phyloP scores from a whole-genome alignment of 2,797 vertebrate species.

The Cottoperca gobio region DNA sequence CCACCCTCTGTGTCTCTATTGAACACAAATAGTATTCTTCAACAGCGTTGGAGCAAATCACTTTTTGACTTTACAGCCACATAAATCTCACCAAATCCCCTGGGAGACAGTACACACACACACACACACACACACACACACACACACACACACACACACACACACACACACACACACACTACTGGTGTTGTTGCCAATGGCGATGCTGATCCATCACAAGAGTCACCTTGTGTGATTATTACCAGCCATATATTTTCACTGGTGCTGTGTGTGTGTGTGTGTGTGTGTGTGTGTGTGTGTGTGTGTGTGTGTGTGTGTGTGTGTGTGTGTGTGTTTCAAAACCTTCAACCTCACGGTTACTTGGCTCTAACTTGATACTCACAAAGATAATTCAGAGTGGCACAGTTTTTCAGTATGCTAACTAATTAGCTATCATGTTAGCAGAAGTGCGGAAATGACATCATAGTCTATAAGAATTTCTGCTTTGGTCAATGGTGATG shows the following conservation, averaged over 20 bases:
- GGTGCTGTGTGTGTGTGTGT: background rate
- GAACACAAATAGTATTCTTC: constrained; percentile 35
- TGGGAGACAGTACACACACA: constrained; percentile 23
- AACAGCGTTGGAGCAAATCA: constrained; percentile 30
- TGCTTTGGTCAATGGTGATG: too few species aligned
- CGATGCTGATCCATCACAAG: constrained; percentile 50
- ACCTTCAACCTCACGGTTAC: too few species aligned
- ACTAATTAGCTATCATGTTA: too few species aligned
- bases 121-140: constrained; percentile 16
- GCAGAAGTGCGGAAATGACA: too few species aligned
- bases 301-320: background rate
- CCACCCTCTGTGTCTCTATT: constrained; percentile 31
- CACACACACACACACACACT: background rate
- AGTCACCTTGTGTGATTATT: constrained; percentile 62
- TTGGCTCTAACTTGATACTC: too few species aligned
- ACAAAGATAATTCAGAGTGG: too few species aligned
- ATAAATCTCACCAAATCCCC: constrained; percentile 54
- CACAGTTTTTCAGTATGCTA: too few species aligned
- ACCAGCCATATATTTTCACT: constrained; percentile 28
- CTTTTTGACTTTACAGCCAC: constrained; percentile 51
- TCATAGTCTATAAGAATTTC: too few species aligned
- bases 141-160: background rate
- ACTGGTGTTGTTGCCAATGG: constrained; percentile 41
- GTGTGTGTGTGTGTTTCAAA: too few species aligned
- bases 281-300: background rate